phyloP scores from a whole-genome alignment of 2,888 invertebrate species.

The Lepidonotus clava region DNA sequence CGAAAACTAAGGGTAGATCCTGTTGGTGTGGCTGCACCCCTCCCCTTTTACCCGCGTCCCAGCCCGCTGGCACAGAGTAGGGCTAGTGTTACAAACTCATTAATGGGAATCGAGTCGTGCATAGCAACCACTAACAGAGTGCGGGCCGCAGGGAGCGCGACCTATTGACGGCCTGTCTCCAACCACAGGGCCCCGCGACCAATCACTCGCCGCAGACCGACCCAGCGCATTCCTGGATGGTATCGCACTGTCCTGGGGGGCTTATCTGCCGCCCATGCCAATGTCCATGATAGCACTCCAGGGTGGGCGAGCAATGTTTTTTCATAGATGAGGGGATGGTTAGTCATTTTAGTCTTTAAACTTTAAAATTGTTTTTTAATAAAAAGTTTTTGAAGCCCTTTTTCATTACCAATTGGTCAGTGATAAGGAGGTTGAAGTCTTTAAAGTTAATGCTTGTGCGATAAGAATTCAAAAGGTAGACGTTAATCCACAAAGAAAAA shows the following conservation, averaged over 20 bases:
- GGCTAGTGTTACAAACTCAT: slow-evolving; percentile 25
- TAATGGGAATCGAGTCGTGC: background rate
- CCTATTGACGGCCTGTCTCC: background rate
- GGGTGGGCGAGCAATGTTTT: background rate
- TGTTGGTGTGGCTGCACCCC: background rate
- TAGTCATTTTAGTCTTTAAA: too few relatives aligned
- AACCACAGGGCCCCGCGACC: background rate
- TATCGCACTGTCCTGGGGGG: background rate
- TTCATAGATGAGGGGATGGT: too few relatives aligned
- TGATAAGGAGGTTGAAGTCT: too few relatives aligned
- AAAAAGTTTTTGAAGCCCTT: too few relatives aligned
- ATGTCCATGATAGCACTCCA: background rate
- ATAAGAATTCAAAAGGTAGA: too few relatives aligned
- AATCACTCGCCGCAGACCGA: background rate
- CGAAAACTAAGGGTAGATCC: background rate
- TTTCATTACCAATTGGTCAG: too few relatives aligned
- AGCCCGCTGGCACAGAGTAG: background rate
- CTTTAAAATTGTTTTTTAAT: too few relatives aligned
- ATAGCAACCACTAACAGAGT: background rate
- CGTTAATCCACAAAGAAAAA: too few relatives aligned
- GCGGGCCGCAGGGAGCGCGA: background rate
- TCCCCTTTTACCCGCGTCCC: slow-evolving; percentile 1
- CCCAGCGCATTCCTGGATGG: background rate
- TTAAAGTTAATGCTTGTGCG: too few relatives aligned
- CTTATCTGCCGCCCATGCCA: background rate